Evolutionary conservation across 2,797 vertebrate species (phyloP).

Genomic region (Aviceda cuculoides): DNA sequence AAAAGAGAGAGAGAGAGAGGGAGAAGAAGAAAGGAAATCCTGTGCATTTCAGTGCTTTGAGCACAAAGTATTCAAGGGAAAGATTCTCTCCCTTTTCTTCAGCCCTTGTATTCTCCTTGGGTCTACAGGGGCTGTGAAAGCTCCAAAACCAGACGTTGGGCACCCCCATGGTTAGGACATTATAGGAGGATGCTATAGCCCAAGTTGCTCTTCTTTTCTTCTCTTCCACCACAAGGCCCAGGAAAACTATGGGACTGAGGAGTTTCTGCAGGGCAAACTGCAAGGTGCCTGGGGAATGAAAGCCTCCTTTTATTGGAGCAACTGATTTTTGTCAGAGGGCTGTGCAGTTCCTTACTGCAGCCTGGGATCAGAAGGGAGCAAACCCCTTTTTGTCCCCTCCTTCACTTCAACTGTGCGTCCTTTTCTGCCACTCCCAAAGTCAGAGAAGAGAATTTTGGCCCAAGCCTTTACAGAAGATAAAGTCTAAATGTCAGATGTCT

Average conservation of each 20-base stretch:
- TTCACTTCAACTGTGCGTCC: background rate
- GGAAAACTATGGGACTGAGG: background rate
- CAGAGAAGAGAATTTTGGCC: slow-evolving; percentile 48
- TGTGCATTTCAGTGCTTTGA: background rate
- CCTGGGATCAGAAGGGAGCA: background rate
- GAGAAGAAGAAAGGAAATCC: background rate
- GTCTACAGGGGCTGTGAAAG: background rate
- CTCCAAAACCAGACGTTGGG: background rate
- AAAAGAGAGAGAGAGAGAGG: accelerated
- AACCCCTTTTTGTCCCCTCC: background rate
- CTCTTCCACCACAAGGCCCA: background rate
- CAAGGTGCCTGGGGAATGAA: background rate
- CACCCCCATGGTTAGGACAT: background rate
- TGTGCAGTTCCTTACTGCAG: background rate
- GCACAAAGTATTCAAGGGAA: background rate
- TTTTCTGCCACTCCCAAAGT: slow-evolving; percentile 49
- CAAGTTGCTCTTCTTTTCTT: background rate
- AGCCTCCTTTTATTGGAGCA: background rate
- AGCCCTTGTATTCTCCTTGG: background rate
- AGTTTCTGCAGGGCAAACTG: background rate
- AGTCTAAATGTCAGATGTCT: slow-evolving; percentile 66
- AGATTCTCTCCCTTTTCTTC: background rate
- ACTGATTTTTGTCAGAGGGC: background rate
- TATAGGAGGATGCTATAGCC: background rate
- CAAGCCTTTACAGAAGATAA: slow-evolving; percentile 51